A percentile compares a stretch with the other conserved stretches of the same genome.
Conservation (phyloP, 2,888 invertebrate genomes). For the Drosophila testacea region DNA sequence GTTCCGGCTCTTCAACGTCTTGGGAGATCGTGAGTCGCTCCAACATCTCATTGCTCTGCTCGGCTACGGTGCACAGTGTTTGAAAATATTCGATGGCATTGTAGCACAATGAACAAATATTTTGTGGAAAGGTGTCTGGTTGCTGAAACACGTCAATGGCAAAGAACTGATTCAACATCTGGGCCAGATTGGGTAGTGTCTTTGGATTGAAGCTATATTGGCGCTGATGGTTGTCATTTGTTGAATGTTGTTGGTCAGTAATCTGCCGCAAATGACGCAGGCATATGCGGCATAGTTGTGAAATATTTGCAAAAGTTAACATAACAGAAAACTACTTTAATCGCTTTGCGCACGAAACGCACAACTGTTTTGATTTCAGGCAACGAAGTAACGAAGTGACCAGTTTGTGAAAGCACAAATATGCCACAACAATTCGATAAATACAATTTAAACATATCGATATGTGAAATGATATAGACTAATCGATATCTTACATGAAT, state of each 20-base stretch:
- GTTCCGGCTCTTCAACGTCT: conserved; percentile 4
- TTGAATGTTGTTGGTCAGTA: conserved; percentile 25
- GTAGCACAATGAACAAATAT: conserved; percentile 74
- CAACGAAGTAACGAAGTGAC: conserved; percentile 24
- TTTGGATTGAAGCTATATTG: conserved; percentile 51
- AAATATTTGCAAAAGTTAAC: conserved; percentile 65
- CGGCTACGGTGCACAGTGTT: conserved; percentile 68
- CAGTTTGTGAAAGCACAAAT: conserved; percentile 1
- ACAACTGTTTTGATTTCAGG: conserved; percentile 21
- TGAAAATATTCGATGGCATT: conserved; percentile 73
- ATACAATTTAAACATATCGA: neutral
- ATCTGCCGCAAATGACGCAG: conserved; percentile 65
- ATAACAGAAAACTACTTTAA: conserved; percentile 41
- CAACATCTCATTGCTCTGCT: conserved; percentile 59
- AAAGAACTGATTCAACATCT: conserved; percentile 68
- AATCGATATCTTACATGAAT: neutral
- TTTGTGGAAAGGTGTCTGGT: conserved; percentile 64
- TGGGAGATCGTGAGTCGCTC: conserved; percentile 22
- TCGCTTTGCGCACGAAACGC: conserved; percentile 51
- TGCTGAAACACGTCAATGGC: conserved; percentile 70
- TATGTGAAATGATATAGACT: neutral
- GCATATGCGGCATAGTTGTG: conserved; percentile 78
- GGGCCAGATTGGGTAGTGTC: conserved; percentile 61
- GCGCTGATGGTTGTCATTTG: conserved; percentile 13
- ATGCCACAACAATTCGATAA: neutral